phyloP scores from a whole-genome alignment of 2,797 vertebrate genomes.

The Poeciliopsis gracilis region DNA sequence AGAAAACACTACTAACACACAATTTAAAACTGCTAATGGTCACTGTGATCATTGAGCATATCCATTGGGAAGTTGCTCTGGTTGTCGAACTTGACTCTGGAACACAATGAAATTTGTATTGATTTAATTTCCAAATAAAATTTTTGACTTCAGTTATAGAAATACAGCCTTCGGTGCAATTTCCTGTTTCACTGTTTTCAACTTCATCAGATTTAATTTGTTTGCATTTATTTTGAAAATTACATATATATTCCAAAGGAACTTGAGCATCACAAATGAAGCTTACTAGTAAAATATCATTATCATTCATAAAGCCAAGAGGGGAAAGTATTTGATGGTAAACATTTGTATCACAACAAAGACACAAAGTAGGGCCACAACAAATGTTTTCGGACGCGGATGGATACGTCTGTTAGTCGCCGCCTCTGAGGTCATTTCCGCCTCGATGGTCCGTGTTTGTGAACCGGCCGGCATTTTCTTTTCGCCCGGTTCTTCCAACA shows the following conservation, averaged over 20 bases:
- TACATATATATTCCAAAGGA: background rate
- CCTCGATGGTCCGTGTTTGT: slow-evolving; percentile 37
- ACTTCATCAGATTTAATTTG: background rate
- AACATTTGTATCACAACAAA: too few species aligned
- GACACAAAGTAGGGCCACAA: slow-evolving; percentile 52
- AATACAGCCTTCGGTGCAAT: background rate
- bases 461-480: slow-evolving; percentile 73
- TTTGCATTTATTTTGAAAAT: background rate
- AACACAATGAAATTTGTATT: background rate
- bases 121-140: background rate
- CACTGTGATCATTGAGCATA: background rate
- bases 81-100: background rate
- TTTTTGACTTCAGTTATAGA: background rate
- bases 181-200: background rate
- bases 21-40: background rate
- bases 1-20: background rate
- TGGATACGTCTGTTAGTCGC: slow-evolving; percentile 53
- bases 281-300: background rate
- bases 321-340: background rate
- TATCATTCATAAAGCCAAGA: background rate
- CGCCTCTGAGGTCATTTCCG: slow-evolving; percentile 63
- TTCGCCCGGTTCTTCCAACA: slow-evolving; percentile 25
- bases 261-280: background rate
- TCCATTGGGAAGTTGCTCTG: background rate
- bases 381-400: slow-evolving; percentile 32